These are phyloP conservation scores for Helicorthomorpha holstii DNA, from an alignment of 1,140 invertebrate species.

Conservation along the genomic window DNA sequence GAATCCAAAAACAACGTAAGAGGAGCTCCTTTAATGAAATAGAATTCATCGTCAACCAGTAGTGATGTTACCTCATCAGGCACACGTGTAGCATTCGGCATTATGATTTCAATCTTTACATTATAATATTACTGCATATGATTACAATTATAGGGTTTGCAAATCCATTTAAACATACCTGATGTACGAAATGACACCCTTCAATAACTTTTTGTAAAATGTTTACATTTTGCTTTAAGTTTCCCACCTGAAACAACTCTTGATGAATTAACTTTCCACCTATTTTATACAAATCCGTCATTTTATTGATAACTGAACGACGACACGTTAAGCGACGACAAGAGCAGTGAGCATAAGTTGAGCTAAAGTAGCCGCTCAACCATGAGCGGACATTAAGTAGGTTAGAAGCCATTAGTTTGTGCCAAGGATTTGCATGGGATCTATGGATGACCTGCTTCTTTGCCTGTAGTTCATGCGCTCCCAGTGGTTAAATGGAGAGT, in stretches of 20 bases:
- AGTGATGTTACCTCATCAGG: neutral
- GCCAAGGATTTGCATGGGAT: no score
- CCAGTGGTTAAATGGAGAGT: no score
- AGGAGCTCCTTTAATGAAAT: slow-evolving; percentile 7
- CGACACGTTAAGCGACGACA: no score
- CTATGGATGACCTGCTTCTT: no score
- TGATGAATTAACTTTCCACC: neutral
- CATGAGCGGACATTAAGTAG: no score
- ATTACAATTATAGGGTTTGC: neutral
- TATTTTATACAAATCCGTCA: neutral
- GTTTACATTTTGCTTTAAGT: neutral
- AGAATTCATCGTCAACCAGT: neutral
- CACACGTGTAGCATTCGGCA: neutral
- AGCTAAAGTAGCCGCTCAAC: no score
- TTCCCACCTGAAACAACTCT: neutral
- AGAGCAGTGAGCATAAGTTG: no score
- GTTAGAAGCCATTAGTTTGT: no score
- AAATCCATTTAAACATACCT: neutral
- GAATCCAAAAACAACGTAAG: slow-evolving; percentile 11
- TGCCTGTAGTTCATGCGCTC: no score
- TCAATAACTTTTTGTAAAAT: neutral
- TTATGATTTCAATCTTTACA: neutral
- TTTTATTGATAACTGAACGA: neutral
- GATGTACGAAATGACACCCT: neutral
- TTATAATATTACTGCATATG: neutral